Evolutionary conservation across 1,140 invertebrate species (phyloP).

Genomic region (Drosophila elegans): DNA sequence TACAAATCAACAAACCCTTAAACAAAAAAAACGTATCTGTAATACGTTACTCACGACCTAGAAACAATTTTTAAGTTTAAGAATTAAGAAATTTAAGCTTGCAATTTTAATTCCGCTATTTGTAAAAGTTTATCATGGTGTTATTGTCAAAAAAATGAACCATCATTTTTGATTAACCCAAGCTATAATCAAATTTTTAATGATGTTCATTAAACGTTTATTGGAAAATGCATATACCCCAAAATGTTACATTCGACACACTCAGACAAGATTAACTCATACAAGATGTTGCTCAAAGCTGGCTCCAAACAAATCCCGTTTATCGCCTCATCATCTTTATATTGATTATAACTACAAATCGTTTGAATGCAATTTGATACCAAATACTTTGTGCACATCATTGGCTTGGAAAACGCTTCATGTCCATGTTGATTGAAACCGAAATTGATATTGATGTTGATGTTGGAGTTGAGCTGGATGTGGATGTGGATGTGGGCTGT

Average conservation of each 20-base stretch:
- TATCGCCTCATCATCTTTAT: conserved; percentile 57
- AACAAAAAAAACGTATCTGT: too few species aligned
- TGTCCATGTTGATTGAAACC: conserved; percentile 63
- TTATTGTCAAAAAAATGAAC: too few species aligned
- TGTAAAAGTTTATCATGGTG: too few species aligned
- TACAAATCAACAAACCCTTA: too few species aligned
- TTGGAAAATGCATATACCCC: conserved; percentile 12
- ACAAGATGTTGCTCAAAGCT: conserved; percentile 7
- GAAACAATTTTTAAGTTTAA: too few species aligned
- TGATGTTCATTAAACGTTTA: conserved; percentile 6
- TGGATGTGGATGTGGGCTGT: conserved; percentile 8
- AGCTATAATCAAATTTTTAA: conserved; percentile 16
- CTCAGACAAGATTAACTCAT: conserved; percentile 8
- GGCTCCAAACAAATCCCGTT: conserved; percentile 45
- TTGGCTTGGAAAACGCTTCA: conserved; percentile 44
- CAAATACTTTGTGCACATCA: conserved; percentile 66
- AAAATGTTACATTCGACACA: conserved; percentile 5
- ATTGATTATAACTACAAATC: conserved; percentile 71
- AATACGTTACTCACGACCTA: too few species aligned
- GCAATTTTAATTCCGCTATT: too few species aligned
- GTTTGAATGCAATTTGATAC: conserved; percentile 50
- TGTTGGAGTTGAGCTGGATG: conserved; percentile 7
- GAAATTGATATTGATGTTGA: conserved; percentile 63
- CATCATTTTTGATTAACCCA: neutral
- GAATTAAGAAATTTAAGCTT: too few species aligned